Base-by-base conservation (phyloP, 2,888 invertebrate genomes). In the Dicroscelio sp. region DNA sequence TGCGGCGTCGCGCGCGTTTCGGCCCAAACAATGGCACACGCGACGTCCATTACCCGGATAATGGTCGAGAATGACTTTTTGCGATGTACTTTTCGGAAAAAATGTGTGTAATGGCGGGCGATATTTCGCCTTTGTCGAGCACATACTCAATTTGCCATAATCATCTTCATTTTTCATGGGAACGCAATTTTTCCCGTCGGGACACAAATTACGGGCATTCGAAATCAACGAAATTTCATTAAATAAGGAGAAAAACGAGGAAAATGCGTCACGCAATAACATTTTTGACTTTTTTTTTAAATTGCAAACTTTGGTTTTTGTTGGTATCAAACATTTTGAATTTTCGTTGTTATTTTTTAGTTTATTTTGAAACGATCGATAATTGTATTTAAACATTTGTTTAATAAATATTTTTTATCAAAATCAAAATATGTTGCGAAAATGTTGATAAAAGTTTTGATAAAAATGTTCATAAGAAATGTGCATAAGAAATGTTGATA, bases 81-180 rank as follows among this genome's bases (percentile, higher is more conserved):
- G 67, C 67, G 30, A 73, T 75, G 71, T 60, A 80, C 87, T 75
- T 82, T 82, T 75, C 8, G 73, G 65, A 87, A 76, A n/a, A 87
- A 86, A 86, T 75, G 80, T 76, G 76, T 76, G 65, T 82, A 80
- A 80, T 73, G 48, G 71, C 63, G 33, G 30, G 63, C 52, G 30
- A 71, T 65, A 65, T 86, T 80, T 82, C 60, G 65, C 48, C 63
- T 79, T 79, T 86, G 52, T 75, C 35, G 35, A 52, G 60, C 30
- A 71, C 35, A 60, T 63, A 35, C 33, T 43, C 87, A 67, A 83
- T 83, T 88, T 69, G 48, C 82, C 69, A 60, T 83, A 88, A 88
- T 88, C 60, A 83, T 83, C 60, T 75, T 60, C 75, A 83, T 83
- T 87, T 82, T 38, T 87, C 69, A 80, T 80, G 65, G 1, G 31